Conservation (phyloP, 2,113 vertebrate genomes). For the Danionella cerebrum region DNA sequence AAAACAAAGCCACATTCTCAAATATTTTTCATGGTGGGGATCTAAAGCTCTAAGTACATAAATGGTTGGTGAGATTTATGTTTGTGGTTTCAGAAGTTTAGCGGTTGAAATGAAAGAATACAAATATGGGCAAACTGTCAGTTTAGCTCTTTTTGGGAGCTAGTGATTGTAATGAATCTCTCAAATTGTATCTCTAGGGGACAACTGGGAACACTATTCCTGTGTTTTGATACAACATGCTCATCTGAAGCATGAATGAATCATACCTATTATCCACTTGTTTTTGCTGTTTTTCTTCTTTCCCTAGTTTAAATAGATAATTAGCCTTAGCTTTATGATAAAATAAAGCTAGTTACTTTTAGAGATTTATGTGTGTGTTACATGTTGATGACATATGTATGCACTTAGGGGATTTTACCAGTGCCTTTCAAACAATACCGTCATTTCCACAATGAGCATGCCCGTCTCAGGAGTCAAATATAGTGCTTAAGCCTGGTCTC, state of each 20-base stretch:
- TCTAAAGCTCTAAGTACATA: background rate
- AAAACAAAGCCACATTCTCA: background rate
- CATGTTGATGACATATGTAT: too few relatives aligned
- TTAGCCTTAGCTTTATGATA: too few relatives aligned
- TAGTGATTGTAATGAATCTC: slow-evolving; percentile 2
- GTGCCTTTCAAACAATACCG: too few relatives aligned
- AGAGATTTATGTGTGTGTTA: too few relatives aligned
- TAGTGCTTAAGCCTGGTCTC: too few relatives aligned
- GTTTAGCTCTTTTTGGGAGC: background rate
- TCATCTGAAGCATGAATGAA: background rate
- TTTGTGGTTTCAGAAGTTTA: background rate
- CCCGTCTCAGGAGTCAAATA: too few relatives aligned
- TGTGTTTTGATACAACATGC: background rate
- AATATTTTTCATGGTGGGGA: background rate
- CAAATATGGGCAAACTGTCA: background rate
- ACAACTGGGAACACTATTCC: background rate
- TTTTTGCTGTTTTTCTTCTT: too few relatives aligned
- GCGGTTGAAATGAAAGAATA: background rate
- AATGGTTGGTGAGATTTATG: background rate
- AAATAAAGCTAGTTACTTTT: too few relatives aligned
- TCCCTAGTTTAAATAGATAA: too few relatives aligned
- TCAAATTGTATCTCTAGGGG: background rate
- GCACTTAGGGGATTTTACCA: too few relatives aligned
- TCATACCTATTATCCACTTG: background rate
- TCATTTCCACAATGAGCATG: too few relatives aligned